These are phyloP conservation scores for Raphicerus campestris DNA, from an alignment of 2,113 vertebrate genomes.

Conservation along the genomic window DNA sequence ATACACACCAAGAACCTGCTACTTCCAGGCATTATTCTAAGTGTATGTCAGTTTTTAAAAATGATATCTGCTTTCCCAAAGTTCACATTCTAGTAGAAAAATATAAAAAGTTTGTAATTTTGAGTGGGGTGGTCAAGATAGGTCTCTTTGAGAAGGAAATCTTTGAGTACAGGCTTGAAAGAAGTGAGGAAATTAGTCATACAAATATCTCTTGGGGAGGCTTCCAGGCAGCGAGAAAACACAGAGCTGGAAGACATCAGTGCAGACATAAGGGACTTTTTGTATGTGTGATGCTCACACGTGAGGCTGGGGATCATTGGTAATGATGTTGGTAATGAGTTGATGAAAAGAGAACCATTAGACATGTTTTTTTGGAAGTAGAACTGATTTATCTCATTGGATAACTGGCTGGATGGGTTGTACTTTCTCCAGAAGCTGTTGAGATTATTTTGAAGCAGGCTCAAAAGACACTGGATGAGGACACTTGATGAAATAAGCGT, in stretches of 20 bases:
- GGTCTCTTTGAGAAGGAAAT: neutral
- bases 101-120: neutral
- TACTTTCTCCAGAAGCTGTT: neutral
- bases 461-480: neutral
- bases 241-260: neutral
- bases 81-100: constrained; percentile 1
- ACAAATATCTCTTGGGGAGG: neutral
- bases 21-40: neutral
- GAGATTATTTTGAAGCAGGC: neutral
- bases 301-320: accelerated
- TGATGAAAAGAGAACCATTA: neutral
- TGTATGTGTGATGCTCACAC: neutral
- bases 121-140: neutral
- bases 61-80: neutral
- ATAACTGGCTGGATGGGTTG: neutral
- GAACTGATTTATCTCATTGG: neutral
- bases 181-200: neutral
- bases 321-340: neutral
- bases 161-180: neutral
- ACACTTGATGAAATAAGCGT: neutral
- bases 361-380: neutral
- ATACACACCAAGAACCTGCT: neutral
- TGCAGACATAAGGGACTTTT: neutral
- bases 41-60: neutral
- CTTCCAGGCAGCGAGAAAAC: neutral